Conservation (phyloP, 1,140 invertebrate genomes). For the Aphidius ervi region DNA sequence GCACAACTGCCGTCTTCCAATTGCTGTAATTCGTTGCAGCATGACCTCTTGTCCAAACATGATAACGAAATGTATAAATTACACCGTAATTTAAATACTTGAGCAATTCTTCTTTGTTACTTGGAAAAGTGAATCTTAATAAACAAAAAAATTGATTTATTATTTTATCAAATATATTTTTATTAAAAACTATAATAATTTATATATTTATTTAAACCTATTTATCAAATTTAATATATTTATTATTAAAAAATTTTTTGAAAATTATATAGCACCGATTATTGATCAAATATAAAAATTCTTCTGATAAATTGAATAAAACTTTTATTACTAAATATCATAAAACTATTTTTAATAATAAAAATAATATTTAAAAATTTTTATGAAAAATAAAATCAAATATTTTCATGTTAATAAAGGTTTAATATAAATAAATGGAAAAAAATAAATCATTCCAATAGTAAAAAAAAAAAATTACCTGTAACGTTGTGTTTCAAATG, state of each 20-base stretch:
- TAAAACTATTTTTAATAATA: background rate
- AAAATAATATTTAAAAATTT: background rate
- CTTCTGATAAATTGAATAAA: too few relatives aligned
- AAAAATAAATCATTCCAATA: too few relatives aligned
- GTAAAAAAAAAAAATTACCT: conserved; percentile 43
- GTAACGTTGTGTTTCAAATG: conserved; percentile 89
- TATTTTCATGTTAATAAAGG: background rate
- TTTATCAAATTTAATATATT: too few relatives aligned
- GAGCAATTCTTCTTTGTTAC: conserved; percentile 74
- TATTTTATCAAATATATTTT: background rate
- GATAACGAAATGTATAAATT: conserved; percentile 78
- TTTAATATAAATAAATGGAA: too few relatives aligned
- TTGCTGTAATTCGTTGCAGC: conserved; percentile 80
- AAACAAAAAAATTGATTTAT: background rate
- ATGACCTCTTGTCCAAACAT: conserved; percentile 80
- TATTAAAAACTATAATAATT: too few relatives aligned
- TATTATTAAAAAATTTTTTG: too few relatives aligned
- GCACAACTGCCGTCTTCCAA: conserved; percentile 75
- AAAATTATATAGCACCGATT: too few relatives aligned
- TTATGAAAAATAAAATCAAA: too few relatives aligned
- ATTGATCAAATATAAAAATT: too few relatives aligned
- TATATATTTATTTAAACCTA: background rate
- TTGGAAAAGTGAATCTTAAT: conserved; percentile 65
- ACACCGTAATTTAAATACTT: conserved; percentile 70
- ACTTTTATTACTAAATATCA: background rate